phyloP scores from a whole-genome alignment of 2,797 vertebrate species.

The Alosa sapidissima region DNA sequence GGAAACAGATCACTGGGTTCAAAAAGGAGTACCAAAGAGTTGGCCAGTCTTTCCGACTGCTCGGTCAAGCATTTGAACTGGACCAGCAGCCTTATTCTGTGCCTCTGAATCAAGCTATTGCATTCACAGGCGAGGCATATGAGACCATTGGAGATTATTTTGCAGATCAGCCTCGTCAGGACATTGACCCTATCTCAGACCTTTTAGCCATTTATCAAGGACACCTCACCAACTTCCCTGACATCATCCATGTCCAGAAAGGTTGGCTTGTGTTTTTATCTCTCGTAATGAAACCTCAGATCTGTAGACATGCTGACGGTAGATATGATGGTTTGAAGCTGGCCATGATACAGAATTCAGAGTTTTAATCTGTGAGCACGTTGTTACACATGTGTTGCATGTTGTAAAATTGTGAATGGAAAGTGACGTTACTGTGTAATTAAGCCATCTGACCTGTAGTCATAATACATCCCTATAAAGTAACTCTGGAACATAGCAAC shows the following conservation, averaged over 20 bases:
- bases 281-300: background rate
- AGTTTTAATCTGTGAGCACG: too few relatives aligned
- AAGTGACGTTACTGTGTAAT: background rate
- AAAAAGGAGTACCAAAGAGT: slow-evolving; percentile 97
- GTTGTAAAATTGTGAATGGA: background rate
- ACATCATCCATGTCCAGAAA: slow-evolving; percentile 99
- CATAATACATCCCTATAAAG: background rate
- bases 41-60: slow-evolving; percentile 87
- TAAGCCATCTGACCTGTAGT: background rate
- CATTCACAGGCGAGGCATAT: slow-evolving; percentile 89
- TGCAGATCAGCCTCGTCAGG: slow-evolving; percentile 92
- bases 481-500: background rate
- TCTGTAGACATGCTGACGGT: too few relatives aligned
- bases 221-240: slow-evolving; percentile 94
- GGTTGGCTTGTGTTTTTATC: slow-evolving; percentile 68
- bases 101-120: slow-evolving; percentile 89
- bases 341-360: background rate
- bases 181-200: slow-evolving; percentile 93
- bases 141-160: slow-evolving; percentile 92
- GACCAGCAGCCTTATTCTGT: slow-evolving; percentile 90
- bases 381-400: background rate
- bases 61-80: slow-evolving; percentile 91
- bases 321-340: background rate
- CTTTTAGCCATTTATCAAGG: slow-evolving; percentile 93
- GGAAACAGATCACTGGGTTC: slow-evolving; percentile 92